phyloP scores from a whole-genome alignment of 2,888 invertebrate species.

The Chaetoderma sp. region DNA sequence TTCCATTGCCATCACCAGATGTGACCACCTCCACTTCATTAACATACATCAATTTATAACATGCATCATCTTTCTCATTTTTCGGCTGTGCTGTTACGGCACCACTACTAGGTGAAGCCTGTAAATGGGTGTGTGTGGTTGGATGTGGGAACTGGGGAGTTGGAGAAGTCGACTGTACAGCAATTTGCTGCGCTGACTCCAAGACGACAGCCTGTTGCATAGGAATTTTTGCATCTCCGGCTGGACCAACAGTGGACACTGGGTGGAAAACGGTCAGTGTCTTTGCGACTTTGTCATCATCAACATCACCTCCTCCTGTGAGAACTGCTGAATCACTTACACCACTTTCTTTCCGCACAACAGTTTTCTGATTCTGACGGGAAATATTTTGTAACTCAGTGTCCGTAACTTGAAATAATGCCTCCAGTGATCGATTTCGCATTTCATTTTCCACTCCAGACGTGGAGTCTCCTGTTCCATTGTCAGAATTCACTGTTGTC shows the following conservation, averaged over 20 bases:
- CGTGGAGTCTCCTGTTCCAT: neutral
- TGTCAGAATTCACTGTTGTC: neutral
- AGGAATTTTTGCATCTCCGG: too few relatives aligned
- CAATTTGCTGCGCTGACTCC: constrained; percentile 39
- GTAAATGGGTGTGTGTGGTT: constrained; percentile 37
- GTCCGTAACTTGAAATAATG: constrained; percentile 65
- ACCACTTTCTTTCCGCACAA: too few relatives aligned
- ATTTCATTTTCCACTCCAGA: constrained; percentile 23
- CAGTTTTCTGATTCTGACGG: constrained; percentile 42
- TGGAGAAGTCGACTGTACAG: too few relatives aligned
- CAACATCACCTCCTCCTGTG: constrained; percentile 28
- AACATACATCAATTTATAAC: too few relatives aligned
- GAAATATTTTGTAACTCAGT: constrained; percentile 63
- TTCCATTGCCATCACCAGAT: neutral
- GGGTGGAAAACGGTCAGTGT: constrained; percentile 19
- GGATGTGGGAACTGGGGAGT: too few relatives aligned
- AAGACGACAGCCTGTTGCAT: constrained; percentile 13
- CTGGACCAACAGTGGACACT: constrained; percentile 16
- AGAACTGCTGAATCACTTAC: constrained; percentile 5
- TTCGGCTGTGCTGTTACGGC: neutral
- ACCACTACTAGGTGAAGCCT: constrained; percentile 22
- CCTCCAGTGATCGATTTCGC: constrained; percentile 60
- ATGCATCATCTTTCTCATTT: too few relatives aligned
- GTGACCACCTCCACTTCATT: constrained; percentile 1
- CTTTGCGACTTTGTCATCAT: neutral